Evolutionary conservation across 2,888 invertebrate species (phyloP), one percentile per base, ranked within the genome.

Genomic region (Apeira syringaria): DNA sequence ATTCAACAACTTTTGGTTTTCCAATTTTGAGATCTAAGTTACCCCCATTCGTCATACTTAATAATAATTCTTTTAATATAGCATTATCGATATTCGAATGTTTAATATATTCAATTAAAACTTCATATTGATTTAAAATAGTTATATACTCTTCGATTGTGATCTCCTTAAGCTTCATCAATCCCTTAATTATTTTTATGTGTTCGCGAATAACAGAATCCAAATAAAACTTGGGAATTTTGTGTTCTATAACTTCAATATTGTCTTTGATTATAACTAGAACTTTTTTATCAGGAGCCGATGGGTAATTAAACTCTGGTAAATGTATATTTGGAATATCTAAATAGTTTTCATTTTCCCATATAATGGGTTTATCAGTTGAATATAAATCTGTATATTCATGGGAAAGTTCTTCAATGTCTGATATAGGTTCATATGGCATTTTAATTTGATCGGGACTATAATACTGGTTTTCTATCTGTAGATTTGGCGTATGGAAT

Each of bases 1-100:
- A 50, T 59, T 84, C 84, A 29, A 84, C 63, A 27, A 68, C 49
- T 3, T 39, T 22, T 24, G 34, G 28, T 17, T 68, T 73, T 10
- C 61, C 58, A 18, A 58, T 59, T 5, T 5, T 10, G 2, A 24
- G 26, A 56, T 72, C 50, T 50, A 71, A 73, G 72, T 76, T 72
- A 22, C 44, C 46, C 5, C 37, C 36, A 66, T 79, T 70, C 36
- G 74, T 53, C 42, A 68, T 59, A 33, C 59, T 55, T 1, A 48
- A 12, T 11, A 60, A 47, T 2, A 29, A 13, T 22, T 52, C 41
- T 45, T 64, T 53, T 50, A 56, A 50, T 56, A 64, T 64, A 53
- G 56, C 34, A 20, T 46, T 46, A 30, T 32, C 40, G 33, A 41
- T 43, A 10, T 59, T 29, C 32, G 57, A 27, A 18, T 50, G 47